Percentiles rank a stretch among this genome's conserved stretches.
phyloP scores from a whole-genome alignment of 2,113 vertebrate species.

The Dicerorhinus sumatrensis region DNA sequence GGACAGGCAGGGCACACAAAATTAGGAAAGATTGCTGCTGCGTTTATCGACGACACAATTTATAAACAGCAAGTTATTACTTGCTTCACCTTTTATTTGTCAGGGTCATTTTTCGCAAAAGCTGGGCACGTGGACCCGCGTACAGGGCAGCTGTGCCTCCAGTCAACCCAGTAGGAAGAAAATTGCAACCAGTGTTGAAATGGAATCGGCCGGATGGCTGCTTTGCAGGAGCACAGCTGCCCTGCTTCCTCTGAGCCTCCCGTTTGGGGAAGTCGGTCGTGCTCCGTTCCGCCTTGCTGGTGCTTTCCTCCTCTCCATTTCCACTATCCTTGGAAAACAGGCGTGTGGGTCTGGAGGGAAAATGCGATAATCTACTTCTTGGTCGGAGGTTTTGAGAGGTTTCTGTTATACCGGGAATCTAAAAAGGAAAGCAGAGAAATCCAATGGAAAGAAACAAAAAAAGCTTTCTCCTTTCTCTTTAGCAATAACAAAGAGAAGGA shows the following conservation, averaged over 20 bases:
- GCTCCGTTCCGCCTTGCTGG: neutral
- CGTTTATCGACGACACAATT: constrained; percentile 76
- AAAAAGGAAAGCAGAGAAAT: constrained; percentile 80
- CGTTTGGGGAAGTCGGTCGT: constrained; percentile 56
- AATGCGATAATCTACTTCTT: constrained; percentile 59
- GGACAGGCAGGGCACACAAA: constrained; percentile 73
- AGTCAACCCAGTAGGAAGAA: constrained; percentile 77
- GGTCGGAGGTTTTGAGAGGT: constrained; percentile 67
- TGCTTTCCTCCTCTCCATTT: constrained; percentile 38
- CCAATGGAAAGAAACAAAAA: constrained; percentile 75
- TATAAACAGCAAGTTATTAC: constrained; percentile 79
- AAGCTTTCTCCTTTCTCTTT: constrained; percentile 62
- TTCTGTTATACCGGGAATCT: constrained; percentile 73
- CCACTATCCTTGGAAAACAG: constrained; percentile 16
- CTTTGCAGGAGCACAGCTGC: constrained; percentile 72
- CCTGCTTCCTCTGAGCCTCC: constrained; percentile 76
- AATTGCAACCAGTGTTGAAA: constrained; percentile 82
- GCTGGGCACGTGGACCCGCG: constrained; percentile 58
- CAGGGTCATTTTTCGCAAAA: constrained; percentile 84
- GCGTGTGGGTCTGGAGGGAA: constrained; percentile 56
- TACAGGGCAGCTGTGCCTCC: constrained; percentile 82
- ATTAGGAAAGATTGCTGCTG: constrained; percentile 83
- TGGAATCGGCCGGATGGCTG: constrained; percentile 74
- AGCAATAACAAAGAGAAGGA: constrained; percentile 77
- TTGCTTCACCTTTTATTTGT: constrained; percentile 85